phyloP scores from a whole-genome alignment of 2,888 invertebrate genomes.

The Anodontia alba region DNA sequence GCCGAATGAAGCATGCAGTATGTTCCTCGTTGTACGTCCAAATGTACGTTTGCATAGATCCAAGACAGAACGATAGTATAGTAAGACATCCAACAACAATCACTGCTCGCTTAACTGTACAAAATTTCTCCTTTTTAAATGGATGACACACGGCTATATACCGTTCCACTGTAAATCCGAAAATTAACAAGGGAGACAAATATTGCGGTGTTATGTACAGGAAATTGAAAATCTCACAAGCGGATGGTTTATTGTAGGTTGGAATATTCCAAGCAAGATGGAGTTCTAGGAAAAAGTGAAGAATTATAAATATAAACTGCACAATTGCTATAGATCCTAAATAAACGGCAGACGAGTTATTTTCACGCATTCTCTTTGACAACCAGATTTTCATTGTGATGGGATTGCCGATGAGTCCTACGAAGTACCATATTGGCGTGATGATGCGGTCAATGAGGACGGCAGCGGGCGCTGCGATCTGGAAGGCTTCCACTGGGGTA shows the following conservation, averaged over 20 bases:
- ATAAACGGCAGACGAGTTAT: constrained; percentile 84
- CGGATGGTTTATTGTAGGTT: constrained; percentile 68
- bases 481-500: not conserved
- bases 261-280: constrained; percentile 81
- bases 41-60: constrained; percentile 77
- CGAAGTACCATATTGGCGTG: constrained; percentile 82
- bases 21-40: constrained; percentile 75
- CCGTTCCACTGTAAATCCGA: constrained; percentile 71
- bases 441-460: constrained; percentile 79
- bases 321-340: constrained; percentile 81
- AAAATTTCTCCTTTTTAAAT: constrained; percentile 79
- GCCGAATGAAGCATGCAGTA: constrained; percentile 65
- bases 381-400: constrained; percentile 82
- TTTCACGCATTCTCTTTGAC: constrained; percentile 75
- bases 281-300: constrained; percentile 82
- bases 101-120: constrained; percentile 79
- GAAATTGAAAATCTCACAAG: constrained; percentile 80
- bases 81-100: constrained; percentile 72
- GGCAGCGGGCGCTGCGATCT: constrained; percentile 68
- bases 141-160: constrained; percentile 80
- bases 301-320: constrained; percentile 77
- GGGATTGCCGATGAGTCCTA: constrained; percentile 82
- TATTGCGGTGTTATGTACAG: constrained; percentile 79
- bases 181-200: constrained; percentile 82
- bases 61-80: constrained; percentile 65